phyloP scores from a whole-genome alignment of 1,140 invertebrate genomes.

The Acromyrmex heyeri region DNA sequence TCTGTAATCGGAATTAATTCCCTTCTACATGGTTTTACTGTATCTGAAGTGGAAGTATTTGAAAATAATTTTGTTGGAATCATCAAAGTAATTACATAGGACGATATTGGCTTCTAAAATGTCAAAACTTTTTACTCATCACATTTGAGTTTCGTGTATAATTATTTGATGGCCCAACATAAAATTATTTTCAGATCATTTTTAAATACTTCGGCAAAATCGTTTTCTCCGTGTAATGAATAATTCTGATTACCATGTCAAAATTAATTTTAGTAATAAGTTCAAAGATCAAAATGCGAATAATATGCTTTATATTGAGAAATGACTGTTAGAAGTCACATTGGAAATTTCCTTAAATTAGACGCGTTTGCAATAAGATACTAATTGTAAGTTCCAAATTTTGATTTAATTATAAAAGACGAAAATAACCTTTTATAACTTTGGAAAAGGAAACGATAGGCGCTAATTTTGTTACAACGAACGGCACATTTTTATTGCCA shows the following conservation, averaged over 20 bases:
- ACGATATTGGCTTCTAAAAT: no score
- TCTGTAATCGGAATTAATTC: slow-evolving; percentile 4
- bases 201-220: no score
- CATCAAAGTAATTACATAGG: no score
- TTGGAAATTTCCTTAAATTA: slow-evolving; percentile 9
- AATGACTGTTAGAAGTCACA: not conserved
- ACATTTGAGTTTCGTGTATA: no score
- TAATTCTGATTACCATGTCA: not conserved
- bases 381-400: not conserved
- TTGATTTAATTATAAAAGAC: slow-evolving; percentile 23
- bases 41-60: no score
- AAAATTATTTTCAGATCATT: no score
- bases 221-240: no score
- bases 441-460: not conserved
- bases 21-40: no score
- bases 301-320: not conserved
- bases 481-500: not conserved
- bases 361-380: slow-evolving; percentile 10
- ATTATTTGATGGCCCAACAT: no score
- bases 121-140: no score
- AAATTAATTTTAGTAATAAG: slow-evolving; percentile 10
- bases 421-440: not conserved
- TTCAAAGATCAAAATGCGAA: not conserved
- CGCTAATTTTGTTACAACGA: not conserved
- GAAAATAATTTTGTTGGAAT: no score